Conservation (phyloP, 2,797 vertebrate species). For the Hephaestus fuliginosus region DNA sequence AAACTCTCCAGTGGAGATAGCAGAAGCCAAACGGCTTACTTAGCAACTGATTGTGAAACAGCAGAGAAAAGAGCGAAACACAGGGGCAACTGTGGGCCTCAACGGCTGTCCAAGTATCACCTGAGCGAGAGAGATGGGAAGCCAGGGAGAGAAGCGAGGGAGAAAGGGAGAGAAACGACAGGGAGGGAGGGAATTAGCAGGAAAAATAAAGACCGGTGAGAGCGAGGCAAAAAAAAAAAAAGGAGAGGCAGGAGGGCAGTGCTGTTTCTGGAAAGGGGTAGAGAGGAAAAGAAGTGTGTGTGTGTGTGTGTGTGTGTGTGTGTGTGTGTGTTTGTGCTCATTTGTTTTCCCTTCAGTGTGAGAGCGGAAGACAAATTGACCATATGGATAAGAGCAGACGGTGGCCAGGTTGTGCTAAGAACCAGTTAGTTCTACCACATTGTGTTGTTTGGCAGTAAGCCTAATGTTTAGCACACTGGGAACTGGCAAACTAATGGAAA, state of each 20-base stretch:
- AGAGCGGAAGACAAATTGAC: slow-evolving; percentile 67
- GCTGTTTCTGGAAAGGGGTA: slow-evolving; percentile 6
- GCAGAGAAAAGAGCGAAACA: slow-evolving; percentile 42
- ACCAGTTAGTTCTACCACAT: slow-evolving; percentile 74
- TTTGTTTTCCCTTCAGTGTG: slow-evolving; percentile 51
- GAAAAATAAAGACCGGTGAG: neutral
- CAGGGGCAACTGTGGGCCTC: neutral
- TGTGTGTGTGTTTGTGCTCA: neutral
- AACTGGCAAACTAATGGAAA: slow-evolving; percentile 72
- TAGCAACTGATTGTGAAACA: slow-evolving; percentile 47
- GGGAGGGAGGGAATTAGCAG: neutral
- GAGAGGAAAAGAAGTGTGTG: neutral
- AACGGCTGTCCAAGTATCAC: slow-evolving; percentile 25
- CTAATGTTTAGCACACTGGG: slow-evolving; percentile 73
- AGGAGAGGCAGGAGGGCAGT: neutral
- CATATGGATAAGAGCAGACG: slow-evolving; percentile 75
- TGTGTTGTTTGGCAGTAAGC: slow-evolving; percentile 73
- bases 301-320: slow-evolving; percentile 6
- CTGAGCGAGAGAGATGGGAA: neutral
- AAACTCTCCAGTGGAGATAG: slow-evolving; percentile 49
- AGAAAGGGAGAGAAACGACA: neutral
- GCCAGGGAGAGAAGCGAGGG: neutral
- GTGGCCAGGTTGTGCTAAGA: slow-evolving; percentile 73
- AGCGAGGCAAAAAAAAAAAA: neutral
- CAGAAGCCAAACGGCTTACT: slow-evolving; percentile 54